Evolutionary conservation across 2,888 invertebrate genomes (phyloP).

Genomic region (Cheilosia urbana): DNA sequence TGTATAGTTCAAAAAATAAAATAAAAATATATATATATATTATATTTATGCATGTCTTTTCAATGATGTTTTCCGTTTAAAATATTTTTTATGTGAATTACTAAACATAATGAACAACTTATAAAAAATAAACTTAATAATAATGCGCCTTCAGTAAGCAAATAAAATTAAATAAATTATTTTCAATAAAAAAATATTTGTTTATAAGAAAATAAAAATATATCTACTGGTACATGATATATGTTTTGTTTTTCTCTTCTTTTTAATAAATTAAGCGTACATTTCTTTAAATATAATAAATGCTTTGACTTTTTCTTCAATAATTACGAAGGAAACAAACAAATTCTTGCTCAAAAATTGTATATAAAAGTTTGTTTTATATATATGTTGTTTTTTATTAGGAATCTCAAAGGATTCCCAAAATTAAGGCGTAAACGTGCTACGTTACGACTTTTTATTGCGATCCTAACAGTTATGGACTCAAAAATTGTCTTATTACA

Average conservation of each 20-base stretch:
- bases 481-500: constrained; percentile 33
- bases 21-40: background rate
- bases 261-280: constrained; percentile 57
- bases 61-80: background rate
- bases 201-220: constrained; percentile 19
- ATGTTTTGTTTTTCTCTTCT: constrained; percentile 10
- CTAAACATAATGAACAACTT: background rate
- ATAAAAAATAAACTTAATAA: background rate
- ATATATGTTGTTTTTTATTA: background rate
- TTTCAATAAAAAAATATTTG: background rate
- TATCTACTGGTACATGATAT: constrained; percentile 27
- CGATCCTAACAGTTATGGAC: constrained; percentile 46
- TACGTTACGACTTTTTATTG: constrained; percentile 43
- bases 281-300: constrained; percentile 45
- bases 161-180: constrained; percentile 33
- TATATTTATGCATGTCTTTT: background rate
- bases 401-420: constrained; percentile 13
- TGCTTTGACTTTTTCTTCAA: constrained; percentile 21
- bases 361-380: constrained; percentile 6
- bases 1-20: background rate
- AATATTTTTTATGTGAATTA: background rate
- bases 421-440: constrained; percentile 20
- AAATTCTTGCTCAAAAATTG: constrained; percentile 5
- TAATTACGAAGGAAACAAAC: constrained; percentile 24
- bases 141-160: constrained; percentile 27